Conservation (phyloP, 2,888 invertebrate genomes). For the Villa cingulata region DNA sequence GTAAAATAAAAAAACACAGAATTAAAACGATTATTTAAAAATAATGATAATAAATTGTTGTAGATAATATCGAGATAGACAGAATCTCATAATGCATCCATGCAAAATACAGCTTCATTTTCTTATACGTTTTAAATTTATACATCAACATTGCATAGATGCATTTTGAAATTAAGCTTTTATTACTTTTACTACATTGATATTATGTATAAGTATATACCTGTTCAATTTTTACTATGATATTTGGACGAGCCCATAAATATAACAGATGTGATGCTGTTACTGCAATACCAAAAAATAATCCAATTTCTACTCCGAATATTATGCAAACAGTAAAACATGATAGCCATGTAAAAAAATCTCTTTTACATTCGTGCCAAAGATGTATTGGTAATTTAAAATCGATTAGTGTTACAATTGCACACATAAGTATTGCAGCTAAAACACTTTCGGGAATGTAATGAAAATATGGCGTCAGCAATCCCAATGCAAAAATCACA, state of each 20-base stretch:
- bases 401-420: conserved; percentile 50
- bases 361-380: conserved; percentile 46
- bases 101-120: no score
- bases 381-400: conserved; percentile 38
- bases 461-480: conserved; percentile 79
- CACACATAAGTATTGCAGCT: conserved; percentile 78
- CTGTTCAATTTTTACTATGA: conserved; percentile 27
- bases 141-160: no score
- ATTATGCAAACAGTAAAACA: conserved; percentile 57
- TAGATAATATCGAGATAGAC: no score
- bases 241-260: conserved; percentile 51
- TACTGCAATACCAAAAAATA: conserved; percentile 54
- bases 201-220: conserved; percentile 13
- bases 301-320: conserved; percentile 65
- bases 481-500: conserved; percentile 67
- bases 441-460: conserved; percentile 75
- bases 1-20: neutral
- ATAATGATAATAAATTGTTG: no score
- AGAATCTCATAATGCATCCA: no score
- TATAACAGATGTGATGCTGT: conserved; percentile 52
- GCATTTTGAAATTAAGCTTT: no score
- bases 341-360: conserved; percentile 49
- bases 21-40: neutral
- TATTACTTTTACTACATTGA: neutral
- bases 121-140: no score